Base-by-base conservation (phyloP, 1,140 invertebrate genomes). In the Nylanderia fulva region DNA sequence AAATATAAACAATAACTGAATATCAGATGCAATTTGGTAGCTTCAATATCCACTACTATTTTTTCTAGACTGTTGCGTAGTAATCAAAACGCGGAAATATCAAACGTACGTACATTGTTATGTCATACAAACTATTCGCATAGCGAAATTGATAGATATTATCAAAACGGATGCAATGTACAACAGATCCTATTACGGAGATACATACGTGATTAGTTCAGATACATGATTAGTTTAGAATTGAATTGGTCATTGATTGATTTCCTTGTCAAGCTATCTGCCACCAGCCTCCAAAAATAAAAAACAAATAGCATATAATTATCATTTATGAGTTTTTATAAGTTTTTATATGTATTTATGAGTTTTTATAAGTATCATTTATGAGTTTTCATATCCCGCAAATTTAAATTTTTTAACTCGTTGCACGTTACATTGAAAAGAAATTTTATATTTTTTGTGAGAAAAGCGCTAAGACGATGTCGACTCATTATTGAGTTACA, bases 21-120 rank as follows among this genome's bases (percentile, higher is more conserved):
- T n/a, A 29, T 11, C 39, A 21, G 56, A 5, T 52, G 66, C 8
- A 45, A 33, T 52, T 21, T 69, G 9, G 1, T 13, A 24, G 9
- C 4, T 48, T 48, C 36, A 13, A 66, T 42, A 36, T n/a, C 21
- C 4, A 48, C 3, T 45, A 66, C 4, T 21, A 39, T 27, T 18
- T 11, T 76, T 56, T 45, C 27, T 21, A 0, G 29, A 15, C 27
- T 48, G 27, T 63, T 39, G 21, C 18, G 9, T 24, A 54, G 13
- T 42, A 13, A 61, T 61, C 74, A 4, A 61, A 63, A 61, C 29
- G 11, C 27, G 11, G 27, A 63, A 76, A 76, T 76, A 66, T 0
- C 64, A 48, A 42, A 24, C 18, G 6, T 63, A 42, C 2, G 2
- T 21, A 56, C 2, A 56, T 72, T 56, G n/a, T 56, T 56, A 24